Evolutionary conservation across 2,888 invertebrate genomes (phyloP).

Genomic region (Agriopis marginaria): DNA sequence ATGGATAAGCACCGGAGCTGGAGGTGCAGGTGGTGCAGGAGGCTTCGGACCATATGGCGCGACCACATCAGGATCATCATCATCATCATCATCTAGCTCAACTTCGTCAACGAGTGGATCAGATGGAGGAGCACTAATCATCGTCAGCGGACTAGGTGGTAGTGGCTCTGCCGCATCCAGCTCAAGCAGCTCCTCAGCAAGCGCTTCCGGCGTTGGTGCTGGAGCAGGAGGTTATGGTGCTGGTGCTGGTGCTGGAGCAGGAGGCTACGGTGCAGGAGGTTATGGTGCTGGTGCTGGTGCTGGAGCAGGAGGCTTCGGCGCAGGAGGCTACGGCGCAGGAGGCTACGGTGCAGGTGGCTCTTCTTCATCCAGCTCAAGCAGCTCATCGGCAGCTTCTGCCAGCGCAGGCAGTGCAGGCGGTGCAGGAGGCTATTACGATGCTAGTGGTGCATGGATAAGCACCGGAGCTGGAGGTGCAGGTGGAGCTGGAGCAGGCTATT

Average conservation of each 20-base stretch:
- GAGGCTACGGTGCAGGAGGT: conserved; percentile 4
- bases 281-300: no score
- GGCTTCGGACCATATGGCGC: neutral
- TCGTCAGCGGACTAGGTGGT: neutral
- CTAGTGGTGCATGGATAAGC: neutral
- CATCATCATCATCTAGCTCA: neutral
- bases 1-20: neutral
- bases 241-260: no score
- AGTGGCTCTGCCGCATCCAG: conserved; percentile 4
- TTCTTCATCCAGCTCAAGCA: neutral
- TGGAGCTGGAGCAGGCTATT: no score
- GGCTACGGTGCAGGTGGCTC: conserved; percentile 23
- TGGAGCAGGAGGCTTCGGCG: no score
- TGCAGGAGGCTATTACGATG: neutral
- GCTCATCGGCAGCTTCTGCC: no score
- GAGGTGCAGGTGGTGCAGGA: conserved; percentile 14
- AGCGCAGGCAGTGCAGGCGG: neutral
- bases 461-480: neutral
- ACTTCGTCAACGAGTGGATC: neutral
- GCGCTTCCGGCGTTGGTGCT: neutral
- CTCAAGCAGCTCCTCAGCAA: conserved; percentile 13
- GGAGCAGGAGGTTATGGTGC: conserved; percentile 15
- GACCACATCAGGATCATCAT: no score
- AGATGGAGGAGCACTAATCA: neutral
- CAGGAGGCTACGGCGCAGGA: conserved; percentile 5